phyloP scores from a whole-genome alignment of 1,140 invertebrate genomes.

The Pissodes strobi region DNA sequence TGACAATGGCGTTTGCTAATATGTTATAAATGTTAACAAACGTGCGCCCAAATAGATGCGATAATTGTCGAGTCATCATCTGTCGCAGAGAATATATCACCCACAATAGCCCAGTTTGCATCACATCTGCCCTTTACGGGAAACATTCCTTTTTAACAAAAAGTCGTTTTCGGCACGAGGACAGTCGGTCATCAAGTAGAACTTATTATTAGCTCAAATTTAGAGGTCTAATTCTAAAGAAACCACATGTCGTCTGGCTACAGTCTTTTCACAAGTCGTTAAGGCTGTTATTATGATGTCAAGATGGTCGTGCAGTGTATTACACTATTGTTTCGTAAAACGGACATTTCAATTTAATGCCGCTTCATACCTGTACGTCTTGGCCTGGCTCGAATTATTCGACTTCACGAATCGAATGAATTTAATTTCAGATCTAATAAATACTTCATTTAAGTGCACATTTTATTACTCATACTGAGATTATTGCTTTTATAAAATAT shows the following conservation, averaged over 20 bases:
- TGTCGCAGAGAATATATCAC: slow-evolving; percentile 23
- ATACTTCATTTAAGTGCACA: no score
- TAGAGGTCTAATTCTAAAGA: slow-evolving; percentile 24
- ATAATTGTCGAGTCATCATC: slow-evolving; percentile 23
- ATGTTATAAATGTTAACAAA: background rate
- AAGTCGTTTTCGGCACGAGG: slow-evolving; percentile 28
- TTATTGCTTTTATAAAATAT: no score
- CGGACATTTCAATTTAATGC: no score
- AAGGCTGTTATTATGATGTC: slow-evolving; percentile 24
- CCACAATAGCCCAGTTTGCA: slow-evolving; percentile 25
- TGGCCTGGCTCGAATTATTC: no score
- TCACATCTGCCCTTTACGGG: slow-evolving; percentile 34
- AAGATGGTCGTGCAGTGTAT: slow-evolving; percentile 7
- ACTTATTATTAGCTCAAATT: slow-evolving; percentile 30
- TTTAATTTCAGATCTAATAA: no score
- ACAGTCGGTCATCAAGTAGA: slow-evolving; percentile 14
- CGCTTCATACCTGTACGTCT: no score
- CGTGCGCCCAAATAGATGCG: background rate
- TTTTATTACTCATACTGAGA: no score
- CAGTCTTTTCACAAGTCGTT: slow-evolving; percentile 16
- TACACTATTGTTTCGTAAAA: no score
- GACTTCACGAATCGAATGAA: no score
- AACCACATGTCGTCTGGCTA: slow-evolving; percentile 27
- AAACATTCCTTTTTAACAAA: slow-evolving; percentile 16
- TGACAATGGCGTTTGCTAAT: background rate